These are phyloP conservation scores for Protonemura montana DNA, from an alignment of 2,888 invertebrate species.

Conservation along the genomic window DNA sequence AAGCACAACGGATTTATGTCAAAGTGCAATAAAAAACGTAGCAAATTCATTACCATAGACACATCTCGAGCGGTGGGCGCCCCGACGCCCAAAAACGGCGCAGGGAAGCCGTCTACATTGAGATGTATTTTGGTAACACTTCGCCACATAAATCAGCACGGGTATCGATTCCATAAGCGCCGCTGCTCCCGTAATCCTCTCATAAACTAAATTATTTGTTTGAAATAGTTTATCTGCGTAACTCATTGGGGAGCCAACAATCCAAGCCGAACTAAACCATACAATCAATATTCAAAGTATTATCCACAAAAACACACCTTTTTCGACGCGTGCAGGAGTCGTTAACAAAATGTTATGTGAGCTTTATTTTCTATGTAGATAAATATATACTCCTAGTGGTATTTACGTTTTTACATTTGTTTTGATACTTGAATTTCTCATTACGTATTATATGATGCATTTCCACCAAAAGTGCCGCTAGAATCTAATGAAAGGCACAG, in stretches of 20 bases:
- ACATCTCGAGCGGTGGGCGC: neutral
- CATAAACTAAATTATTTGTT: slow-evolving; percentile 24
- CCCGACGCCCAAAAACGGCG: neutral
- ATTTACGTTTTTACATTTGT: neutral
- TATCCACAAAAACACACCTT: slow-evolving; percentile 3
- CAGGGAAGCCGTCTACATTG: slow-evolving; percentile 1
- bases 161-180: slow-evolving; percentile 17
- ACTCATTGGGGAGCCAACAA: slow-evolving; percentile 29
- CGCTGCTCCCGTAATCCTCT: slow-evolving; percentile 9
- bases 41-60: neutral
- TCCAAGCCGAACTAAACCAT: neutral
- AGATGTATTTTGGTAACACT: slow-evolving; percentile 13
- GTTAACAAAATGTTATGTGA: neutral
- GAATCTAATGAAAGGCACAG: neutral
- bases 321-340: neutral
- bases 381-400: neutral
- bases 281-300: slow-evolving; percentile 12
- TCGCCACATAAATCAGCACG: neutral
- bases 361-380: neutral
- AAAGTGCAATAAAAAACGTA: neutral
- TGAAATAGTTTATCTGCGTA: slow-evolving; percentile 25
- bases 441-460: neutral
- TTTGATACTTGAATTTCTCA: neutral
- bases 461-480: neutral
- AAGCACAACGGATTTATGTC: neutral